Percentiles rank a stretch among this genome's conserved stretches.
Evolutionary conservation across 1,140 invertebrate genomes (phyloP).

Genomic region (Teleogryllus occipitalis): DNA sequence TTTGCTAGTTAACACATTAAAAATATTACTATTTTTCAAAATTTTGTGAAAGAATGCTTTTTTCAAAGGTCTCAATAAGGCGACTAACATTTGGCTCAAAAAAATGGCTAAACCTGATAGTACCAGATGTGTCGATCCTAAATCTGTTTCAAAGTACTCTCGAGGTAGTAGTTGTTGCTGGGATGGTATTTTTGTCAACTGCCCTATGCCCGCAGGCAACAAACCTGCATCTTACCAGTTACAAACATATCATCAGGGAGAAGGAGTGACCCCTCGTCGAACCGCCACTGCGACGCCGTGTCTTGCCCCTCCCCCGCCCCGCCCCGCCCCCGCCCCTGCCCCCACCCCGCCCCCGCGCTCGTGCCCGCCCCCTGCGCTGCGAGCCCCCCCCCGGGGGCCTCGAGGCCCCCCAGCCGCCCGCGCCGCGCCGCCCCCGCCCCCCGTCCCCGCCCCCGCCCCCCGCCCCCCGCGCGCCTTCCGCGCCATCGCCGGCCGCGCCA

Average conservation of each 20-base stretch:
- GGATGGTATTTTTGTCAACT: constrained; percentile 4
- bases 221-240: background rate
- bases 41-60: background rate
- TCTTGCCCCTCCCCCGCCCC: too few species aligned
- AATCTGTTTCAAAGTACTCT: constrained; percentile 5
- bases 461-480: background rate
- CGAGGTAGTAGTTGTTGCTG: constrained; percentile 3
- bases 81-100: constrained; percentile 4
- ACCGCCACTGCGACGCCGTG: too few species aligned
- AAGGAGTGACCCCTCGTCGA: background rate
- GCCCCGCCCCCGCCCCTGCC: background rate
- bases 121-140: constrained; percentile 1
- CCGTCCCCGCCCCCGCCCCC: too few species aligned
- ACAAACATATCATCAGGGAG: constrained; percentile 4
- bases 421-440: too few species aligned
- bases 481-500: background rate
- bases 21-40: background rate
- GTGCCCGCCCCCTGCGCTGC: background rate
- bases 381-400: background rate
- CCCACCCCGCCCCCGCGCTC: background rate
- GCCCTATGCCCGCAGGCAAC: constrained; percentile 2
- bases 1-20: background rate
- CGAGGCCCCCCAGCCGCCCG: background rate
- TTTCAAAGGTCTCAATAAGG: background rate
- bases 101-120: background rate